Evolutionary conservation across 1,140 invertebrate genomes (phyloP).

Genomic region (Drosophila paulistorum): DNA sequence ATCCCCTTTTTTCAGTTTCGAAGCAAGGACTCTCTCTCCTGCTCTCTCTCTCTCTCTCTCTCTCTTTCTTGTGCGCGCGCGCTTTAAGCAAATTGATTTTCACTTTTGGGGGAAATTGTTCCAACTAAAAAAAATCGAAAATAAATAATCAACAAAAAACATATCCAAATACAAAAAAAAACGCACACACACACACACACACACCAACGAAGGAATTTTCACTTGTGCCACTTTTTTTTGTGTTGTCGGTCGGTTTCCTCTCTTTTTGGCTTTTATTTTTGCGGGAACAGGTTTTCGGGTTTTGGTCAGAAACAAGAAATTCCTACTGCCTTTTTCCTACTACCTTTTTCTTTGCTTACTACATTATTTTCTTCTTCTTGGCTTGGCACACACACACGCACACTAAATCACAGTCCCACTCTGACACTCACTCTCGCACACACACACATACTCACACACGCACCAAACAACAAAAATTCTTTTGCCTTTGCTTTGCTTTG

Average conservation of each 20-base stretch:
- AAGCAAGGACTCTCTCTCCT: slow-evolving; percentile 26
- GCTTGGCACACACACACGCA: slow-evolving; percentile 48
- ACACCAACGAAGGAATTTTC: slow-evolving; percentile 69
- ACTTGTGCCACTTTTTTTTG: slow-evolving; percentile 73
- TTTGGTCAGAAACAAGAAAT: slow-evolving; percentile 56
- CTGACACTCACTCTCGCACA: slow-evolving; percentile 25
- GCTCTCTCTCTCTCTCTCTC: slow-evolving; percentile 24
- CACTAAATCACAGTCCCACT: slow-evolving; percentile 8
- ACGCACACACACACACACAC: not conserved
- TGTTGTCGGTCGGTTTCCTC: not conserved
- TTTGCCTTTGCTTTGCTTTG: slow-evolving; percentile 52
- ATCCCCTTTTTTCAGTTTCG: slow-evolving; percentile 28
- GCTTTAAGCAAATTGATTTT: slow-evolving; percentile 74
- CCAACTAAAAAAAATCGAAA: slow-evolving; percentile 55
- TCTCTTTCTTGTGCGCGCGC: slow-evolving; percentile 51
- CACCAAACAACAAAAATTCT: slow-evolving; percentile 74
- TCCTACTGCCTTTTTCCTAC: slow-evolving; percentile 62
- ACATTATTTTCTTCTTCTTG: slow-evolving; percentile 29
- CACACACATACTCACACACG: slow-evolving; percentile 29
- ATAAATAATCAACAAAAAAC: slow-evolving; percentile 51
- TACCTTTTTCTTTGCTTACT: slow-evolving; percentile 48
- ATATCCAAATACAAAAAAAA: slow-evolving; percentile 1
- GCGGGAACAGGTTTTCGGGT: slow-evolving; percentile 40
- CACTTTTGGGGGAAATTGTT: slow-evolving; percentile 67
- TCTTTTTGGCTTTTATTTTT: slow-evolving; percentile 29